Evolutionary conservation across 2,888 invertebrate genomes (phyloP).

Genomic region (Operophtera brumata): DNA sequence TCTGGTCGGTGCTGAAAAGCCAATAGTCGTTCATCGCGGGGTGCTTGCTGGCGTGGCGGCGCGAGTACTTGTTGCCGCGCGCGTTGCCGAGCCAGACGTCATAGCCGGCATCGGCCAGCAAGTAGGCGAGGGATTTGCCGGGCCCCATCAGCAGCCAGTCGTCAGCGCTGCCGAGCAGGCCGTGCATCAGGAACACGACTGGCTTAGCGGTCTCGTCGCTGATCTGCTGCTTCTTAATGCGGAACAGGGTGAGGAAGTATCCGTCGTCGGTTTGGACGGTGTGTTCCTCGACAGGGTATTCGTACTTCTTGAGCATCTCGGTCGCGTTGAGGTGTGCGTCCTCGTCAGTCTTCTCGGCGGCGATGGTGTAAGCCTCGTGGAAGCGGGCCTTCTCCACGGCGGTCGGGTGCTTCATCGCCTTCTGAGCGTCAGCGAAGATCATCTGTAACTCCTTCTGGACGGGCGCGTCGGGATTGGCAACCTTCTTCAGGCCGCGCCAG

Average conservation of each 20-base stretch:
- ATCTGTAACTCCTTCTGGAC: conserved; percentile 51
- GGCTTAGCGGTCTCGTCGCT: conserved; percentile 51
- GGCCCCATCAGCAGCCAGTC: conserved; percentile 85
- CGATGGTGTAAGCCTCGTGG: conserved; percentile 47
- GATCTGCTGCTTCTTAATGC: conserved; percentile 51
- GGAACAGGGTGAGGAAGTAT: conserved; percentile 67
- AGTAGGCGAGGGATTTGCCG: conserved; percentile 69
- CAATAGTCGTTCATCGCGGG: conserved; percentile 64
- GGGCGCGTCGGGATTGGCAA: conserved; percentile 34
- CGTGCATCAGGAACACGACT: conserved; percentile 81
- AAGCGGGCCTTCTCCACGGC: conserved; percentile 53
- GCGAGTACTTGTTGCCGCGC: conserved; percentile 68
- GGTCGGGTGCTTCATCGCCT: conserved; percentile 53
- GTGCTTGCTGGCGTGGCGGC: conserved; percentile 61
- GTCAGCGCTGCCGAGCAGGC: conserved; percentile 84
- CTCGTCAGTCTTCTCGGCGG: conserved; percentile 41
- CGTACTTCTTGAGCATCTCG: conserved; percentile 57
- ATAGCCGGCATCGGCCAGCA: conserved; percentile 63
- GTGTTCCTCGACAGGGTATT: conserved; percentile 64
- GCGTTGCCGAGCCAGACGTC: conserved; percentile 75
- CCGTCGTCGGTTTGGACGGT: conserved; percentile 67
- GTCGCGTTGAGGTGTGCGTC: conserved; percentile 53
- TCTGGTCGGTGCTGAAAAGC: conserved; percentile 70
- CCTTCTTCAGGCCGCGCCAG: conserved; percentile 52
- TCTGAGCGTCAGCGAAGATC: conserved; percentile 59